Base-by-base conservation (phyloP, 2,888 invertebrate species). In the Crossocerus cetratus region DNA sequence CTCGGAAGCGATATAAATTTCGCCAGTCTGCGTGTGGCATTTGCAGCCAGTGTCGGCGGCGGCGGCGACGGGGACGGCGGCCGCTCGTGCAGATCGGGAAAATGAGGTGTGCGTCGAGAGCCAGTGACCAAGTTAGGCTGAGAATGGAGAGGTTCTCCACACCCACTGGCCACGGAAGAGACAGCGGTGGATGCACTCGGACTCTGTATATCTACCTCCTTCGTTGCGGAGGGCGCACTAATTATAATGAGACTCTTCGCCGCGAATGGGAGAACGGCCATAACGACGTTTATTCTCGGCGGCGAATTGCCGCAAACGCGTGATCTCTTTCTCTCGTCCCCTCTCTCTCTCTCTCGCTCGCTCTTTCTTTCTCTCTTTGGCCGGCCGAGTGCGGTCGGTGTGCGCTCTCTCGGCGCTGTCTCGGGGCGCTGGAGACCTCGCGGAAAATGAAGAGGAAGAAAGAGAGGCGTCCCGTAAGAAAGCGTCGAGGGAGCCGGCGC, bases 241-340 rank as follows among this genome's bases (percentile, higher is more conserved):
- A 86, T 87, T 87, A 86, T 86, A 86, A 87, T 86, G 83, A 86
- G 84, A 69, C 18, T 69, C 74, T 75, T 77, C 72, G 74, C 82
- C 78, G 69, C 82, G 84, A 83, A 79, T 77, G 79, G 74, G 73
- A 76, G 77, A 78, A 71, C 72, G 69, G 74, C 78, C 72, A 71
- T 73, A 77, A 74, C 74, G 72, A 64, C 80, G 83, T 83, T 83
- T 83, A 83, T 83, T 83, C 77, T 79, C 56, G 78, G 75, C 83
- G 32, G 32, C 65, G 71, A 66, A 75, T 61, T 74, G 68, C 76
- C 23, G 13, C 67, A 54, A 16, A 71, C 23, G 53, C 32, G 8
- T 32, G 32, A 32, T 32, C 32, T 32, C 32, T 32, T 4, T 23
- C 4, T 23, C 23, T 23, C 23, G 2, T 4, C 2, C 23, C 4